phyloP scores from a whole-genome alignment of 2,113 vertebrate species.

The Pluvianellus socialis region DNA sequence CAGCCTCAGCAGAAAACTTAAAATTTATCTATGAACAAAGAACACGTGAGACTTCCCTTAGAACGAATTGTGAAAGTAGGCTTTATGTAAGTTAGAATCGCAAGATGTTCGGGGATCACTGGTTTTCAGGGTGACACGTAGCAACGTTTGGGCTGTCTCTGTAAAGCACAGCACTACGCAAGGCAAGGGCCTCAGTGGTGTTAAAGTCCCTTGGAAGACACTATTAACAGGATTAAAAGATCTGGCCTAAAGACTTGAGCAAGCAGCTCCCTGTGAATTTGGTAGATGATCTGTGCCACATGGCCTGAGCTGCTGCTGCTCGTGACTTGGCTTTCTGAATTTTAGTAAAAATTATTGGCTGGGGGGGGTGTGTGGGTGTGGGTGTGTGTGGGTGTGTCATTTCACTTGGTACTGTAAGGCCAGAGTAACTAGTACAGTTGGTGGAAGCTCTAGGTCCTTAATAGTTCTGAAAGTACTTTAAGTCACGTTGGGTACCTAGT shows the following conservation, averaged over 20 bases:
- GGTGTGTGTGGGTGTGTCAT: not conserved
- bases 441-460: not conserved
- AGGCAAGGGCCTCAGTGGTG: not conserved
- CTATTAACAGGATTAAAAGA: constrained; percentile 1
- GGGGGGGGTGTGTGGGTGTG: not conserved
- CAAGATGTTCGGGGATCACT: not conserved
- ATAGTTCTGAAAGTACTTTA: not conserved
- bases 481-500: not conserved
- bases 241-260: not conserved
- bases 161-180: not conserved
- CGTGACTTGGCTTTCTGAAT: not conserved
- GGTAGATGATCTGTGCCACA: not conserved
- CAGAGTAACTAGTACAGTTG: not conserved
- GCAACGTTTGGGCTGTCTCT: not conserved
- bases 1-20: not conserved
- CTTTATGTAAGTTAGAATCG: not conserved
- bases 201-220: not conserved
- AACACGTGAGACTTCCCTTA: not conserved
- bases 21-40: not conserved
- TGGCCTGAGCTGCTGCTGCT: constrained; percentile 24
- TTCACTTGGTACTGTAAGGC: not conserved
- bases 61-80: not conserved
- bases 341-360: not conserved
- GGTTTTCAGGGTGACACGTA: not conserved
- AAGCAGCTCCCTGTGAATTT: constrained; percentile 6